Conservation (phyloP, 2,797 vertebrate species). For the Rhinoraja longicauda region DNA sequence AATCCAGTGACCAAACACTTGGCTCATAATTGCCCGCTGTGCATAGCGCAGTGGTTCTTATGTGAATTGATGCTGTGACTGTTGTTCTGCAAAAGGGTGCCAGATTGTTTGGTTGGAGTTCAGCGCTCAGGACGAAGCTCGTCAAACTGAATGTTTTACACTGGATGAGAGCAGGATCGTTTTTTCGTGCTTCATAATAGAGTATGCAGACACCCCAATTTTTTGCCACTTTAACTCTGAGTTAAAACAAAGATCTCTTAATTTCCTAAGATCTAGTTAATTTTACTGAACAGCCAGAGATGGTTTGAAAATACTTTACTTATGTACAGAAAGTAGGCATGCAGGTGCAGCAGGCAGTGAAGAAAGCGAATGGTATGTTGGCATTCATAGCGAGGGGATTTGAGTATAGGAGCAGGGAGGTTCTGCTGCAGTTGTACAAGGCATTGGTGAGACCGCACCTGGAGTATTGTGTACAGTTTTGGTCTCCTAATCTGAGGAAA, state of each 20-base stretch:
- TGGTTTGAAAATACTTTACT: slow-evolving; percentile 61
- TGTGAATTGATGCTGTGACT: neutral
- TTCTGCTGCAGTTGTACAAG: too few relatives aligned
- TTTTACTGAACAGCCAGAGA: slow-evolving; percentile 47
- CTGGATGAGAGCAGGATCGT: neutral
- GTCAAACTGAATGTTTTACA: neutral
- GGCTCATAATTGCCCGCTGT: neutral
- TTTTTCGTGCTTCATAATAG: neutral
- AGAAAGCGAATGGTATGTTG: too few relatives aligned
- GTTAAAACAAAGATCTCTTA: slow-evolving; percentile 14
- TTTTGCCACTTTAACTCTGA: neutral
- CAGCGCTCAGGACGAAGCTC: neutral
- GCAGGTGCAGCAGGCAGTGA: too few relatives aligned
- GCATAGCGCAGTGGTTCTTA: neutral
- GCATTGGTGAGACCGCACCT: too few relatives aligned
- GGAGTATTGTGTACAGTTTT: too few relatives aligned
- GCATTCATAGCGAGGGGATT: too few relatives aligned
- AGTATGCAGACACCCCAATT: neutral
- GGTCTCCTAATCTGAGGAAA: too few relatives aligned
- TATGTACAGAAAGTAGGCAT: too few relatives aligned
- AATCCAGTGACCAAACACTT: neutral
- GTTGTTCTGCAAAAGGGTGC: neutral
- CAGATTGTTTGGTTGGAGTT: neutral
- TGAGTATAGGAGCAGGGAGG: too few relatives aligned
- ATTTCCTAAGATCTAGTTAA: neutral